These are phyloP conservation scores for Tetramorium bicarinatum DNA, from an alignment of 2,888 invertebrate genomes.

Conservation along the genomic window DNA sequence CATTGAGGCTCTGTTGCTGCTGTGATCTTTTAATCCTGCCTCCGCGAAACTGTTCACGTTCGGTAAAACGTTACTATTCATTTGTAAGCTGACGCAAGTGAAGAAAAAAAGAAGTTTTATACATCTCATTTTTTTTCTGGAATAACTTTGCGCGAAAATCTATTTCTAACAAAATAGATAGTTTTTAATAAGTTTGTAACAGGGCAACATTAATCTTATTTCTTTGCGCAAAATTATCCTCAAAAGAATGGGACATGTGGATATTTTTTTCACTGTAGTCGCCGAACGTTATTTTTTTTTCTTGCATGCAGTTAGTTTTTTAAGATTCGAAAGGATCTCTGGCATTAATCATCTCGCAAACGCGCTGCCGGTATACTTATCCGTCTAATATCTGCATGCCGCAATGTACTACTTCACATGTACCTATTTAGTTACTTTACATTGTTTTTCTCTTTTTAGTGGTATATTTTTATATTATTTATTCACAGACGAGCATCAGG, in stretches of 20 bases:
- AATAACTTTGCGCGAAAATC: background rate
- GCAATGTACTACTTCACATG: constrained; percentile 34
- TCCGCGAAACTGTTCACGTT: constrained; percentile 37
- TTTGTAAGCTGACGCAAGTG: constrained; percentile 42
- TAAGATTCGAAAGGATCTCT: background rate
- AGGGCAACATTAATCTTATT: background rate
- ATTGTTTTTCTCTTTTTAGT: constrained; percentile 55
- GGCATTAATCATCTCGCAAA: constrained; percentile 32
- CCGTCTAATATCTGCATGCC: constrained; percentile 46
- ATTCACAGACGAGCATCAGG: constrained; percentile 79
- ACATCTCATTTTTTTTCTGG: background rate
- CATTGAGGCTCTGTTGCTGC: constrained; percentile 46
- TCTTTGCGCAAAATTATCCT: background rate
- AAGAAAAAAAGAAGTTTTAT: background rate
- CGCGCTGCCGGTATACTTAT: constrained; percentile 18
- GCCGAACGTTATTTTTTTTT: background rate
- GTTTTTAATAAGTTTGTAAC: background rate
- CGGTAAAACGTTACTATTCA: constrained; percentile 46
- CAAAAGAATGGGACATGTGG: background rate
- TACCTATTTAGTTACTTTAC: constrained; percentile 26
- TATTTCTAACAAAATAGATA: background rate
- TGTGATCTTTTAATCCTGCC: constrained; percentile 54
- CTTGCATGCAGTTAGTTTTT: constrained; percentile 27
- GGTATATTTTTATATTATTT: constrained; percentile 74
- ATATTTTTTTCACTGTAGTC: constrained; percentile 18